A percentile compares a stretch with the other conserved stretches of the same genome.
These are phyloP conservation scores for Drosophila anomelani DNA, from an alignment of 2,888 invertebrate genomes.

Conservation along the genomic window DNA sequence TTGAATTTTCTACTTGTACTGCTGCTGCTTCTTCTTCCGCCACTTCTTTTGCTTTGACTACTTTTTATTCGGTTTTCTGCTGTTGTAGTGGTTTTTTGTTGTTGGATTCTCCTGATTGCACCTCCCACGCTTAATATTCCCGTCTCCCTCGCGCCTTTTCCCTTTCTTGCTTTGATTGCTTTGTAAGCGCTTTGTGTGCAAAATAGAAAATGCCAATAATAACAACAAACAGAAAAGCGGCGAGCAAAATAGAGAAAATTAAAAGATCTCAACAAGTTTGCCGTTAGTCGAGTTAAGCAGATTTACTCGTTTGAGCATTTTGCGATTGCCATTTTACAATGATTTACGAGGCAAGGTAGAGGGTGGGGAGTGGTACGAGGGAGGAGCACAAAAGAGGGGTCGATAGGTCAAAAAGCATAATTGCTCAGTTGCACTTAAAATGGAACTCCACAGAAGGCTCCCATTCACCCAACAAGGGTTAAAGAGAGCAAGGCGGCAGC, in stretches of 20 bases:
- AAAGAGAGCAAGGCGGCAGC: conserved; percentile 6
- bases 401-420: conserved; percentile 58
- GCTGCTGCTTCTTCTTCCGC: conserved; percentile 43
- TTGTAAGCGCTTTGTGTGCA: conserved; percentile 64
- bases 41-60: conserved; percentile 49
- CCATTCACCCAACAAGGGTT: conserved; percentile 40
- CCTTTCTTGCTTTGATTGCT: conserved; percentile 59
- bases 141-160: conserved; percentile 25
- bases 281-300: conserved; percentile 64
- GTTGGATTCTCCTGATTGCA: conserved; percentile 8
- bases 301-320: conserved; percentile 68
- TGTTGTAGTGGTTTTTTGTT: conserved; percentile 8
- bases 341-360: conserved; percentile 38
- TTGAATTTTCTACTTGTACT: conserved; percentile 73
- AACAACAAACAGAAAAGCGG: conserved; percentile 18
- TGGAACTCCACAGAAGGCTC: conserved; percentile 52
- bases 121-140: conserved; percentile 20
- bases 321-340: conserved; percentile 61
- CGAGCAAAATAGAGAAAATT: conserved; percentile 44
- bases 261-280: conserved; percentile 69
- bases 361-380: not conserved
- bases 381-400: conserved; percentile 9
- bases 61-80: conserved; percentile 61
- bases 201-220: conserved; percentile 31
- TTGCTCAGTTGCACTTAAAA: conserved; percentile 62